Conservation (phyloP, 2,888 invertebrate genomes). For the Heliconius charithonia region DNA sequence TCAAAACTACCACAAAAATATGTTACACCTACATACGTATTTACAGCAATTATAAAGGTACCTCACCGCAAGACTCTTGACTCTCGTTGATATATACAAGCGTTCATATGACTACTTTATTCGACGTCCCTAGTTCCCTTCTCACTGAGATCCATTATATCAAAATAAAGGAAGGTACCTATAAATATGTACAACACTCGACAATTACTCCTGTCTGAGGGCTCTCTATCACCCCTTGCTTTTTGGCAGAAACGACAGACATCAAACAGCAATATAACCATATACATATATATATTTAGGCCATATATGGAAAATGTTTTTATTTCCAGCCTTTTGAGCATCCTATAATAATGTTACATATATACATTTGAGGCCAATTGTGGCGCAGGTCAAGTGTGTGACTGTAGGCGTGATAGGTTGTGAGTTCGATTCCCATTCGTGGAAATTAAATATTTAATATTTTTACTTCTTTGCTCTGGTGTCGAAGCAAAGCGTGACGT, state of each 20-base stretch:
- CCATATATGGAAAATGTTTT: conserved; percentile 13
- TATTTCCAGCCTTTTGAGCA: neutral
- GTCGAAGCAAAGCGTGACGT: neutral
- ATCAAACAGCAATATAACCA: conserved; percentile 28
- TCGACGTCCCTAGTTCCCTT: conserved; percentile 24
- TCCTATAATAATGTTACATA: neutral
- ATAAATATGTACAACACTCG: conserved; percentile 28
- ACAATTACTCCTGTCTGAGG: conserved; percentile 37
- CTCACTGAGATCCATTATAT: conserved; percentile 34
- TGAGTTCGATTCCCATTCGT: neutral
- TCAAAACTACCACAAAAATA: neutral
- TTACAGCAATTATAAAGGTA: conserved; percentile 14
- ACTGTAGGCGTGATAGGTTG: neutral
- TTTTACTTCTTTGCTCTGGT: neutral
- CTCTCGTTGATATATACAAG: conserved; percentile 16
- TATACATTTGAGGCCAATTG: neutral
- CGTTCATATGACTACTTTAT: conserved; percentile 19
- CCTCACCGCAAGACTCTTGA: conserved; percentile 9
- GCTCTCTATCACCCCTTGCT: conserved; percentile 36
- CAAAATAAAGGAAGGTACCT: conserved; percentile 28
- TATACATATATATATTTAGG: neutral
- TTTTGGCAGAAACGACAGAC: conserved; percentile 37
- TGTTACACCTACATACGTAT: neutral
- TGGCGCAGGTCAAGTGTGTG: neutral
- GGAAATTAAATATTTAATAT: neutral